Conservation (phyloP, 1,140 invertebrate species). For the Catajapyx aquilonaris region DNA sequence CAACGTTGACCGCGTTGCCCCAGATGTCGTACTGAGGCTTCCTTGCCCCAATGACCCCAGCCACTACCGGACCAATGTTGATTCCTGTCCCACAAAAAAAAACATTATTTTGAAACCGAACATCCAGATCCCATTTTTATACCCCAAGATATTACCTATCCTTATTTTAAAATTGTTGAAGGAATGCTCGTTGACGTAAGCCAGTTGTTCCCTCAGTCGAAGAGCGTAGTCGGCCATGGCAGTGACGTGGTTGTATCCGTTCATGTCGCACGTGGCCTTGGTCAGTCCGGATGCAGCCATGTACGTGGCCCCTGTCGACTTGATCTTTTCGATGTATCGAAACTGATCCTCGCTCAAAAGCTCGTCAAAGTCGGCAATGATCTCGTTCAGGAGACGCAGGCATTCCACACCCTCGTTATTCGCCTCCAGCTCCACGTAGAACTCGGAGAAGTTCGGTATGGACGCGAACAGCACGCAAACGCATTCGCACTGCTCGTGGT, state of each 20-base stretch:
- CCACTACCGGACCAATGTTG: slow-evolving; percentile 84
- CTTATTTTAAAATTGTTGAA: slow-evolving; percentile 91
- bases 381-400: slow-evolving; percentile 82
- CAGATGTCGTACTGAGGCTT: slow-evolving; percentile 84
- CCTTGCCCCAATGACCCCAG: slow-evolving; percentile 83
- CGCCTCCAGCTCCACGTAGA: slow-evolving; percentile 84
- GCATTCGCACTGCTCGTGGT: slow-evolving; percentile 84
- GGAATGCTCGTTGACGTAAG: slow-evolving; percentile 84
- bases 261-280: slow-evolving; percentile 50
- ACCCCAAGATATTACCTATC: slow-evolving; percentile 40
- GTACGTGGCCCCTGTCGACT: slow-evolving; percentile 86
- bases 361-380: slow-evolving; percentile 91
- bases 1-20: slow-evolving; percentile 88
- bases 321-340: slow-evolving; percentile 89
- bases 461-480: slow-evolving; percentile 91
- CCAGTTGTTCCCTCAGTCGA: slow-evolving; percentile 60
- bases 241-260: slow-evolving; percentile 53
- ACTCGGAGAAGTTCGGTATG: slow-evolving; percentile 92
- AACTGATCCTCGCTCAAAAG: slow-evolving; percentile 66
- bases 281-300: slow-evolving; percentile 89
- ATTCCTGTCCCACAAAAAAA: slow-evolving; percentile 37
- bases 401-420: slow-evolving; percentile 92
- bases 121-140: neutral
- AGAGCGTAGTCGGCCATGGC: slow-evolving; percentile 84
- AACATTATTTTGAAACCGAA: neutral